Evolutionary conservation across 1,140 invertebrate species (phyloP), one percentile per base, ranked within the genome.

Genomic region (Gonatopus flavifemur): DNA sequence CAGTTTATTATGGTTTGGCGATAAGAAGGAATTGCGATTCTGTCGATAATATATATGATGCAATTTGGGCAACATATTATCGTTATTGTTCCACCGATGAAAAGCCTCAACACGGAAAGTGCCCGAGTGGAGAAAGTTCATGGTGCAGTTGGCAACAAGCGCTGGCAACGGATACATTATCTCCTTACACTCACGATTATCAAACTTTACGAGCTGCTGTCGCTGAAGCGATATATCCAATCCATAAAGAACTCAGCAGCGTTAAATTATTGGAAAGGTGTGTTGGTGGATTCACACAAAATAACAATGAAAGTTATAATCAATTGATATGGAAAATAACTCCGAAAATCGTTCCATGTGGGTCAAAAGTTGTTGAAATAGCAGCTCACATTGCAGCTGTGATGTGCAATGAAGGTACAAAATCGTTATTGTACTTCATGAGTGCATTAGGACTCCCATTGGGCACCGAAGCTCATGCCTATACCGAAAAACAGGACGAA

Each of bases 121-220:
- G 65, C 43, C 57, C 63, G 43, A 21, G 25, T 37, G 55, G 55
- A 32, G 43, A 15, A 35, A 60, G 57, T 28, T 49, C 36, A 32
- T 68, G 65, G 64, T 67, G 67, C 42, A 55, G 38, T 24, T 65
- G 51, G 45, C 52, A 55, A 38, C 19, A 45, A 45, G 58, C 48
- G 41, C 25, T 30, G 49, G 39, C 55, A 8, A 18, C 42, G 7
- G 18, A 45, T 30, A 9, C n/a, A 45, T 45, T 45, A 33, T 45
- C 28, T 18, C 10, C 28, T 18, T 45, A 7, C 42, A 18, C 9
- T 8, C 42, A 45, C 21, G 42, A 45, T 33, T 32, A 32, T 45
- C 13, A 30, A 15, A 9, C 12, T 1, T 37, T 37, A 28, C 21
- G 32, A 37, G 21, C 9, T 9, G 20, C 24, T 44, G 40, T 51